phyloP scores from a whole-genome alignment of 2,888 invertebrate genomes.

The Iselma pallidipennis region DNA sequence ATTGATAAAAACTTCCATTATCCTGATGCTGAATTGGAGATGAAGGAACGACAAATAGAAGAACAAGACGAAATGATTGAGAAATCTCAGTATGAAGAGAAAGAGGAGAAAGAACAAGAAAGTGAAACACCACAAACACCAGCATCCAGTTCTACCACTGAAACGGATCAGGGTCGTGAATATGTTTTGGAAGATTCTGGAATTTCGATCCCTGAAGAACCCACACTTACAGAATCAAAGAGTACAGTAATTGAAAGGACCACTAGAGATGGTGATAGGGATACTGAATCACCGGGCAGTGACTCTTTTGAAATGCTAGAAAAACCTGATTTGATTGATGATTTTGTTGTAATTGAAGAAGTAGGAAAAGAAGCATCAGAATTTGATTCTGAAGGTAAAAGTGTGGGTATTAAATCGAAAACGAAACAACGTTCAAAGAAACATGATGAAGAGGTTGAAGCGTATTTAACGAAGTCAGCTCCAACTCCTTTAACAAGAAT shows the following conservation, averaged over 20 bases:
- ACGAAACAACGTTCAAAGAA: slow-evolving; percentile 61
- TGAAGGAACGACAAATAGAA: slow-evolving; percentile 44
- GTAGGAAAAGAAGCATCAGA: slow-evolving; percentile 86
- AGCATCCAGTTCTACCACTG: slow-evolving; percentile 66
- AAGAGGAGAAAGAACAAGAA: slow-evolving; percentile 44
- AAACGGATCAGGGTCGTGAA: slow-evolving; percentile 67
- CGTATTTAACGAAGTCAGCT: slow-evolving; percentile 70
- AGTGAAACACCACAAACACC: slow-evolving; percentile 62
- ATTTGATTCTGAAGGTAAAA: slow-evolving; percentile 80
- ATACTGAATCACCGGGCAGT: slow-evolving; percentile 72
- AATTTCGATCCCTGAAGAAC: slow-evolving; percentile 61
- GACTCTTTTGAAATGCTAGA: slow-evolving; percentile 89
- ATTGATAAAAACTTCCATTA: slow-evolving; percentile 56
- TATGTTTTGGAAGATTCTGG: slow-evolving; percentile 65
- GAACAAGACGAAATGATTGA: background rate
- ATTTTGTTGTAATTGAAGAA: slow-evolving; percentile 87
- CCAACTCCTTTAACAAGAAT: slow-evolving; percentile 63
- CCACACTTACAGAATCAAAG: slow-evolving; percentile 53
- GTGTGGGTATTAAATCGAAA: slow-evolving; percentile 66
- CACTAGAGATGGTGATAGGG: slow-evolving; percentile 54
- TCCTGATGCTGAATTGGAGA: slow-evolving; percentile 57
- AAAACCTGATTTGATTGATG: slow-evolving; percentile 84
- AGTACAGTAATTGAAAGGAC: slow-evolving; percentile 65
- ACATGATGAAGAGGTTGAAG: slow-evolving; percentile 73
- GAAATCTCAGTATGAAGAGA: slow-evolving; percentile 39